A percentile compares a stretch with the other conserved stretches of the same genome.
These are phyloP conservation scores for Palythoa heliodiscus DNA, from an alignment of 92 coral and sea anemone species.

Conservation along the genomic window DNA sequence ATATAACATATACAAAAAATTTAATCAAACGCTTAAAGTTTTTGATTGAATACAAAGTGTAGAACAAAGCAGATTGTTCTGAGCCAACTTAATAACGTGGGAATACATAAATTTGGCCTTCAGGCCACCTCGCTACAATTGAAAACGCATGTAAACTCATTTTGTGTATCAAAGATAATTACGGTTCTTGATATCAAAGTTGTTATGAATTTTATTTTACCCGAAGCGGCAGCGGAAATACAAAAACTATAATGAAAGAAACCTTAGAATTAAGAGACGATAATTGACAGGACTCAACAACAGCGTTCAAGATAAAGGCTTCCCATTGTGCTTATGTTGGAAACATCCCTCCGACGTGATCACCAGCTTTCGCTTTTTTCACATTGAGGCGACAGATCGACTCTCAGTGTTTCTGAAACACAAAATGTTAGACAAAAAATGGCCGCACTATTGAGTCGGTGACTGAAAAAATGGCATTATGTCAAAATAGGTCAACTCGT, in stretches of 20 bases:
- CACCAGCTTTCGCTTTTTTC: background rate
- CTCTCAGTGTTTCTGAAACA: background rate
- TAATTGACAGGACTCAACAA: background rate
- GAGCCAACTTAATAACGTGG: slow-evolving; percentile 21
- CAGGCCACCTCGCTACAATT: slow-evolving; percentile 21
- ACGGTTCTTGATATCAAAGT: slow-evolving; percentile 8
- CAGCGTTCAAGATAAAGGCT: background rate
- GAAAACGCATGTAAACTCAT: slow-evolving; percentile 24
- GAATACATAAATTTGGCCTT: slow-evolving; percentile 14
- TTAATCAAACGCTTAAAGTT: background rate
- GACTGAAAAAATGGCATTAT: slow-evolving; percentile 23
- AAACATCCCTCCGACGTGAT: background rate
- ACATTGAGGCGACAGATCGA: background rate
- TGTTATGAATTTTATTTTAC: slow-evolving; percentile 17
- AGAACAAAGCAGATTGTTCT: slow-evolving; percentile 37
- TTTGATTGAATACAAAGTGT: background rate
- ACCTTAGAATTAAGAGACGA: background rate
- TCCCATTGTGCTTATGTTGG: background rate
- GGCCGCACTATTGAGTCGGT: background rate
- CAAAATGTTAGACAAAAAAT: background rate
- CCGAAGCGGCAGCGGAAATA: slow-evolving; percentile 32
- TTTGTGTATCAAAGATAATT: slow-evolving; percentile 5
- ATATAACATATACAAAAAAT: slow-evolving; percentile 4
- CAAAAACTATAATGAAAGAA: background rate
- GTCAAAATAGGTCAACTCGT: slow-evolving; percentile 29